Evolutionary conservation across 2,797 vertebrate genomes (phyloP).

Genomic region (Peromyscus attwateri): DNA sequence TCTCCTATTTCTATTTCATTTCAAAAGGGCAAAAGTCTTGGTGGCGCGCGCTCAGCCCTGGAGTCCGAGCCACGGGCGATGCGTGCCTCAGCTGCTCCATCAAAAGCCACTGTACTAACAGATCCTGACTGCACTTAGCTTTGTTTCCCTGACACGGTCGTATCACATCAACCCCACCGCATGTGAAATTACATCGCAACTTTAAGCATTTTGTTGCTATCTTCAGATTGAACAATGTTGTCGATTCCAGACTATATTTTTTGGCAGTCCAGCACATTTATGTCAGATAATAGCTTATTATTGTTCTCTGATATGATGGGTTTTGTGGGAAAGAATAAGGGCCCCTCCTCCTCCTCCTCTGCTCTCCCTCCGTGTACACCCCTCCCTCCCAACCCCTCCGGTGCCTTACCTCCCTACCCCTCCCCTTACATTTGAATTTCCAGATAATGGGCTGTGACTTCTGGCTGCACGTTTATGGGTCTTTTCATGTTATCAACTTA

Average conservation of each 20-base stretch:
- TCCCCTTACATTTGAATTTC: conserved; percentile 95
- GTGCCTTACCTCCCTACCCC: conserved; percentile 71
- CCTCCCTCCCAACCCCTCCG: conserved; percentile 74
- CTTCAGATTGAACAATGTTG: conserved; percentile 92
- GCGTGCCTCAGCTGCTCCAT: conserved; percentile 96
- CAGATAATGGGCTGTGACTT: conserved; percentile 99
- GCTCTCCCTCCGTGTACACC: not conserved
- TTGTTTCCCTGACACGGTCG: conserved; percentile 96
- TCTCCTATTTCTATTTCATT: conserved; percentile 88
- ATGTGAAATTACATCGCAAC: conserved; percentile 96
- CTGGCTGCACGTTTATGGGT: conserved; percentile 99
- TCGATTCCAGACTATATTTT: conserved; percentile 91
- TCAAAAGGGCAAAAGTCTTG: conserved; percentile 95
- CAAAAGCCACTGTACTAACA: conserved; percentile 95
- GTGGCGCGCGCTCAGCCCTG: conserved; percentile 92
- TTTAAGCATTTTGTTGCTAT: conserved; percentile 93
- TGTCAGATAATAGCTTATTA: conserved; percentile 96
- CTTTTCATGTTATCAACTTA: conserved; percentile 99
- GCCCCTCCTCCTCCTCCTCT: conserved; percentile 64
- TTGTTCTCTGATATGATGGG: conserved; percentile 93
- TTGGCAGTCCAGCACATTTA: conserved; percentile 93
- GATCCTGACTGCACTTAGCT: conserved; percentile 98
- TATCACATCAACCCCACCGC: conserved; percentile 95
- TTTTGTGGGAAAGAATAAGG: conserved; percentile 92
- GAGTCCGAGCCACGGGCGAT: conserved; percentile 93